Conservation (phyloP, 2,888 invertebrate genomes). For the Yponomeuta sedellus region DNA sequence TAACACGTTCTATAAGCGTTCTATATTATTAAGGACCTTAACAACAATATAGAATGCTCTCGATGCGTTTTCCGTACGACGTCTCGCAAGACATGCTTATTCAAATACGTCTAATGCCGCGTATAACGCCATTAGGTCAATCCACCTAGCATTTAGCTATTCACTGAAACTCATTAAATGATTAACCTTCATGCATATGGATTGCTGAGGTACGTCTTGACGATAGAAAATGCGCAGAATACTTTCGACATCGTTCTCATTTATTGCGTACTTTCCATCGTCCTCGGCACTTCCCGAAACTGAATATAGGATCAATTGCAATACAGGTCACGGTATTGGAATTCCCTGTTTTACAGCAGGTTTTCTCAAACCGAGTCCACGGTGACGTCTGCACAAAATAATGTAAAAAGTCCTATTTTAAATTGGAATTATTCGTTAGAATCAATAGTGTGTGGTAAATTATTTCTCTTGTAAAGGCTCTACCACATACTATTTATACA, state of each 20-base stretch:
- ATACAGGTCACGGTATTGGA: neutral
- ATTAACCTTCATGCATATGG: conserved; percentile 41
- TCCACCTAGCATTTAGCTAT: conserved; percentile 45
- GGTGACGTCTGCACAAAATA: no score
- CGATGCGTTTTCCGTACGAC: neutral
- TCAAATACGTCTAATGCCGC: neutral
- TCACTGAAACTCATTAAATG: conserved; percentile 41
- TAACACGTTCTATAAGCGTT: no score
- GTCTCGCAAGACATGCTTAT: neutral
- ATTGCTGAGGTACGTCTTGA: conserved; percentile 21
- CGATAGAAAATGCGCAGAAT: conserved; percentile 24
- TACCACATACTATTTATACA: no score
- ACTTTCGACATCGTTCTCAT: neutral
- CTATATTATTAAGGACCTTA: no score
- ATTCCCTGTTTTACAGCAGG: neutral
- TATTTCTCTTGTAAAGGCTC: no score
- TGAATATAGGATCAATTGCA: neutral
- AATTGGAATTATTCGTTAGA: no score
- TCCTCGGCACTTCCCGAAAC: neutral
- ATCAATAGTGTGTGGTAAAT: no score
- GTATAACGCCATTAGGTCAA: conserved; percentile 25
- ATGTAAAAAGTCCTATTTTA: no score
- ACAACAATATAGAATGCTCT: no score
- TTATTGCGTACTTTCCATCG: conserved; percentile 9
- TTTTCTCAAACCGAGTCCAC: no score